Evolutionary conservation across 1,140 invertebrate genomes (phyloP), one percentile per base, ranked within the genome.

Genomic region (Panagrolaimus sp.): DNA sequence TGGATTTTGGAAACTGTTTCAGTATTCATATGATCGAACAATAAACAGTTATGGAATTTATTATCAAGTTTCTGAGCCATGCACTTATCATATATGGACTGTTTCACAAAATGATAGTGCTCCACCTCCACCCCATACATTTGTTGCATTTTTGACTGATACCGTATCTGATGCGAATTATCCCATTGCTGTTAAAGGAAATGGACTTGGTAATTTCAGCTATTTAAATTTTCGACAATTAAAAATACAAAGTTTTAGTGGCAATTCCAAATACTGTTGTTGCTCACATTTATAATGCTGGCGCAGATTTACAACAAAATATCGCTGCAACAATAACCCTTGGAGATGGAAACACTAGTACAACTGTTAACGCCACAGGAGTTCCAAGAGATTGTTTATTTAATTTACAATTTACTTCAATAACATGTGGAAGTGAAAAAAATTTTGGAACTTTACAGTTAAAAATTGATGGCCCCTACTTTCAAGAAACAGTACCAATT

Each of bases 401-500:
- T 16, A 16, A 57, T 11, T 23, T 57, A 13, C 20, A 57, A 25
- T 27, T 57, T 2, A 27, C 20, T 25, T 25, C 51, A 9, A 57
- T 57, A 4, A 57, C 5, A 11, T 57, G 51, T 57, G 20, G 14
- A 11, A 16, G 20, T 11, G 14, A 20, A 11, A 27, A 27, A 2
- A 16, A 13, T 11, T 9, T 16, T 23, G 51, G 51, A 57, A 57
- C 51, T 11, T 11, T 57, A 1, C 9, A 25, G 0, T 20, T 57
- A 16, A 13, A 23, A 16, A 57, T 20, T 57, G n/a, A 57, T 57
- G 11, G 31, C 31, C 31, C n/a, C 4, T 25, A 27, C 8, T 57
- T 57, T 57, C 13, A 57, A 57, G 51, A 57, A 20, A 57, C 51
- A 4, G 20, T 57, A 27, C 14, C 51, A 11, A 57, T 57, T 57